Conservation (phyloP, 2,888 invertebrate genomes). For the Lasiommata megera region DNA sequence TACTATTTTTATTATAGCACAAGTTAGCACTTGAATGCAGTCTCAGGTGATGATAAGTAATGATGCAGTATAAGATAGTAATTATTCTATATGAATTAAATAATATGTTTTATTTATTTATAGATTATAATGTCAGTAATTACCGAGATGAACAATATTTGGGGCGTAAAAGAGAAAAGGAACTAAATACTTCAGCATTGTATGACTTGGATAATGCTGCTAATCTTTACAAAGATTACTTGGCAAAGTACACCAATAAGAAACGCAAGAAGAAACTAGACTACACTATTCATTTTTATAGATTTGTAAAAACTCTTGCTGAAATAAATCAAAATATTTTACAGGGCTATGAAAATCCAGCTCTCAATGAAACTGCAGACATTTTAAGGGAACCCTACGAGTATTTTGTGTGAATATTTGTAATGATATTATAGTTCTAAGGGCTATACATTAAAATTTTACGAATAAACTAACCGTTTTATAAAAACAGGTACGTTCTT, state of each 20-base stretch:
- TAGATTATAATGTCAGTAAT: constrained; percentile 42
- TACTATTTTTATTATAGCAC: no score
- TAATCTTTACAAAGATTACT: constrained; percentile 43
- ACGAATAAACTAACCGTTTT: not conserved
- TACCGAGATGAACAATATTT: constrained; percentile 26
- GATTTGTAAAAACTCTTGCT: constrained; percentile 54
- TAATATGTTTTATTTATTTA: no score
- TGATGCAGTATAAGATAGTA: no score
- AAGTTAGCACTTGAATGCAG: no score
- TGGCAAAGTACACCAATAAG: constrained; percentile 36
- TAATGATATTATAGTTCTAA: no score
- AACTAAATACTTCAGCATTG: constrained; percentile 37
- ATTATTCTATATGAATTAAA: no score
- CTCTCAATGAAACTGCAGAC: constrained; percentile 1
- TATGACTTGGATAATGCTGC: constrained; percentile 49
- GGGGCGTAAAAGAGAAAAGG: constrained; percentile 21
- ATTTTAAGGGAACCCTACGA: not conserved
- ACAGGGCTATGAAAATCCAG: not conserved
- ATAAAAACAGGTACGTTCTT: constrained; percentile 2
- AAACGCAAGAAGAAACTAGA: constrained; percentile 37
- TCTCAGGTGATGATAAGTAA: no score
- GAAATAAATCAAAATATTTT: constrained; percentile 44
- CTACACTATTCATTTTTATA: constrained; percentile 42
- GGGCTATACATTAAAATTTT: not conserved
- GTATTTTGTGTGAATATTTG: not conserved